Conservation (phyloP, 2,113 vertebrate species). For the Lycaon pictus region DNA sequence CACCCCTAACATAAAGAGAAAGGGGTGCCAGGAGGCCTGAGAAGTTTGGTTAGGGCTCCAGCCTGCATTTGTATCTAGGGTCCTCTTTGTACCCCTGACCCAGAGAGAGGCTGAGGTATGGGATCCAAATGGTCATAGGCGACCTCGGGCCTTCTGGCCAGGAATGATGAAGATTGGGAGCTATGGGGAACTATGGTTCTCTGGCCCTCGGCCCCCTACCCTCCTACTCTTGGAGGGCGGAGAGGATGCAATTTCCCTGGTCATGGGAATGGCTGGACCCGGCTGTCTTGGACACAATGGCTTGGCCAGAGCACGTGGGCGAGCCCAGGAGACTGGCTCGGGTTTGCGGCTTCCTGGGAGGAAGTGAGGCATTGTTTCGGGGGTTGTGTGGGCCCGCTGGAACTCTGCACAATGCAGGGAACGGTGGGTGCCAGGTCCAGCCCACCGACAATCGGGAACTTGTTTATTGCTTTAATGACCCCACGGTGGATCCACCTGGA, state of each 20-base stretch:
- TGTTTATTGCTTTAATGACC: slow-evolving; percentile 74
- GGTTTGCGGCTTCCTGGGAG: slow-evolving; percentile 83
- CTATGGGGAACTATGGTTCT: neutral
- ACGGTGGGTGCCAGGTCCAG: slow-evolving; percentile 32
- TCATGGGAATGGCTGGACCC: slow-evolving; percentile 80
- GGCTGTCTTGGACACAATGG: slow-evolving; percentile 80
- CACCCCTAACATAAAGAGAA: neutral
- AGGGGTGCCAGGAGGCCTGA: neutral
- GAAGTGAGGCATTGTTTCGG: slow-evolving; percentile 86
- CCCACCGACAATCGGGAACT: slow-evolving; percentile 57
- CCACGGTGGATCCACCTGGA: slow-evolving; percentile 74
- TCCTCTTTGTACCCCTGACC: slow-evolving; percentile 8
- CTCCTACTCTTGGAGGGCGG: slow-evolving; percentile 36
- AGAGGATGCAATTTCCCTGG: slow-evolving; percentile 77
- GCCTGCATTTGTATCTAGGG: neutral
- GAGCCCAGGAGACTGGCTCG: slow-evolving; percentile 77
- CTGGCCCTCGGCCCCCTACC: neutral
- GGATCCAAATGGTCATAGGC: neutral
- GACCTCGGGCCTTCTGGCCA: neutral
- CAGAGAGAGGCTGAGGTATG: neutral
- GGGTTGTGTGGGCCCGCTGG: slow-evolving; percentile 76
- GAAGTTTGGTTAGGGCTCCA: neutral
- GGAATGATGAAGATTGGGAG: neutral
- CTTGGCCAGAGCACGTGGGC: slow-evolving; percentile 82
- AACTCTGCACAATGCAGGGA: slow-evolving; percentile 62